Evolutionary conservation across 2,888 invertebrate genomes (phyloP), one percentile per base, ranked within the genome.

Genomic region (Polylopha cassiicola): DNA sequence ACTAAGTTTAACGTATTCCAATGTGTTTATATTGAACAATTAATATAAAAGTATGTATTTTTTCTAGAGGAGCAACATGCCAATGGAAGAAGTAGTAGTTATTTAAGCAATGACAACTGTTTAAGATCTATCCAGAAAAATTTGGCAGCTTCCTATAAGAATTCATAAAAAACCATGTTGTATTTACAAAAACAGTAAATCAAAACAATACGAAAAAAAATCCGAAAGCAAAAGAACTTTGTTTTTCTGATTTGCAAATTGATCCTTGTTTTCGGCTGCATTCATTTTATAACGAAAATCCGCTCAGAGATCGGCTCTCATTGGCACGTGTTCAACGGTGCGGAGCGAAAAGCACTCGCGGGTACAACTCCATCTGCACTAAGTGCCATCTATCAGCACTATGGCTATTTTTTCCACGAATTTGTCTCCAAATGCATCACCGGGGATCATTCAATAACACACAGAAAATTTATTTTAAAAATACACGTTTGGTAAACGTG

Each of bases 251-350:
- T 9, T 9, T 9, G 7, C 15, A 38, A 28, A 22, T 26, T 24
- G 15, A 26, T 31, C 20, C 24, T 20, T 39, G 32, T 34, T 39
- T 38, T 28, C 21, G 21, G 17, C 28, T 30, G 36, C 28, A 34
- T 23, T 42, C 28, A 37, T 44, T 44, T 49, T 48, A 43, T 47
- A 69, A 62, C 64, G 50, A 55, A 65, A 73, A 67, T 68, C 66
- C 64, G 58, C 54, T 52, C 45, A 51, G 58, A 72, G 66, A 73
- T 70, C 62, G 65, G 65, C 64, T 65, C 66, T 68, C 68, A 74
- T 78, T 78, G 80, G 77, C 76, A 71, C 67, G 67, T 73, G 79
- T 72, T 81, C 72, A 81, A 77, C 79, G 65, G 65, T 51, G 72
- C 68, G 73, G 50, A 72, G 69, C 72, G 59, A 75, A 81, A 70